phyloP scores from a whole-genome alignment of 2,113 vertebrate genomes.

The Pholis gunnellus region DNA sequence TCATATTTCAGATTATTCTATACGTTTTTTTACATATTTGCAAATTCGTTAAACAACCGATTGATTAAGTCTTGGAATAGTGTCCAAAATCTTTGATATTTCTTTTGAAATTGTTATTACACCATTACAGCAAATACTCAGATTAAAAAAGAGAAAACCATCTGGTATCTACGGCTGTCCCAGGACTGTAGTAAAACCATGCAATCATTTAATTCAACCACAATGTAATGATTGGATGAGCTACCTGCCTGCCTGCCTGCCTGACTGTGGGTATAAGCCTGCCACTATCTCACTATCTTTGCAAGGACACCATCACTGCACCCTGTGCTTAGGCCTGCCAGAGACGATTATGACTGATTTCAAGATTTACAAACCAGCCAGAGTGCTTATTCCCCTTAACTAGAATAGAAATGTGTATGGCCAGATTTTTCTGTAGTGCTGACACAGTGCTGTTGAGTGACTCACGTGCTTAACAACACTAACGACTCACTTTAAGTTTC shows the following conservation, averaged over 20 bases:
- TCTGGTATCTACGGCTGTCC: not conserved
- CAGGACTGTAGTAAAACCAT: not conserved
- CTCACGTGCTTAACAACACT: not conserved
- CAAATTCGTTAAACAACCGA: not conserved
- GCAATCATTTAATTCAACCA: not conserved
- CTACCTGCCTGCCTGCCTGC: not conserved
- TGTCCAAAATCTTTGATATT: not conserved
- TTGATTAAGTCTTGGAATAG: not conserved
- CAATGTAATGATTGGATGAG: not conserved
- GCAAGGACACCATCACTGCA: not conserved
- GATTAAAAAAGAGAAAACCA: not conserved
- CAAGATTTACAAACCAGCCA: not conserved
- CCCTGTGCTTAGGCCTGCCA: not conserved
- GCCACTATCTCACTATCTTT: not conserved
- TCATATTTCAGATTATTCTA: too few relatives aligned
- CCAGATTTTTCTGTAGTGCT: not conserved
- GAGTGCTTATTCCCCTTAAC: not conserved
- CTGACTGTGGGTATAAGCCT: not conserved
- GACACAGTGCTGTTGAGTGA: not conserved
- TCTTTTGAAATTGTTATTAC: not conserved
- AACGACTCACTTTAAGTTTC: not conserved
- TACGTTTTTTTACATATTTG: not conserved
- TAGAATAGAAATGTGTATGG: not conserved
- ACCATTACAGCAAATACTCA: not conserved
- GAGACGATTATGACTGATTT: not conserved